Evolutionary conservation across 2,797 vertebrate genomes (phyloP).

Genomic region (Poecilia wingei): DNA sequence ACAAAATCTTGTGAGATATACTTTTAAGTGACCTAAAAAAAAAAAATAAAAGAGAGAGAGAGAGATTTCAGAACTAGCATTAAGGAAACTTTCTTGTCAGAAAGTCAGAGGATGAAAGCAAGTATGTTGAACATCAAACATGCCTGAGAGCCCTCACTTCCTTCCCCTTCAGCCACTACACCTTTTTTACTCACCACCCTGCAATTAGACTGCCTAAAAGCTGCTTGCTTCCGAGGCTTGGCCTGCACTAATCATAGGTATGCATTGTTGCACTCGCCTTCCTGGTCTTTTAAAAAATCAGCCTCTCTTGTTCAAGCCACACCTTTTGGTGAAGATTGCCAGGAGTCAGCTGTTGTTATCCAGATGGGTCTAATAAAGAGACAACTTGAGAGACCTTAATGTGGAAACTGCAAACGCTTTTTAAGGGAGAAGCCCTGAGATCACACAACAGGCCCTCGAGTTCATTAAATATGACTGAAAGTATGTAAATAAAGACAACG

Average conservation of each 20-base stretch:
- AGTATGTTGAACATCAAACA: slow-evolving; percentile 62
- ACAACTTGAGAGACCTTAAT: slow-evolving; percentile 22
- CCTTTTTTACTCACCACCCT: slow-evolving; percentile 77
- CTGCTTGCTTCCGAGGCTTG: slow-evolving; percentile 70
- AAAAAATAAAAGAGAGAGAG: too few relatives aligned
- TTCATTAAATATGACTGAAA: slow-evolving; percentile 7
- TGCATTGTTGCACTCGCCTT: slow-evolving; percentile 76
- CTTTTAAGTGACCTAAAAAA: slow-evolving; percentile 24
- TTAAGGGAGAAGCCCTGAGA: neutral
- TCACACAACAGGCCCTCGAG: neutral
- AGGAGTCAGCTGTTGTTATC: slow-evolving; percentile 29
- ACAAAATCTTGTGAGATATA: slow-evolving; percentile 14
- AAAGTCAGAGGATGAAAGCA: slow-evolving; percentile 19
- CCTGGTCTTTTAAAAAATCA: slow-evolving; percentile 73
- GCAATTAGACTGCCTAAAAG: slow-evolving; percentile 80
- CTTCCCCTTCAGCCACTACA: slow-evolving; percentile 74
- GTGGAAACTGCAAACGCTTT: slow-evolving; percentile 9
- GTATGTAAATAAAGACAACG: slow-evolving; percentile 21
- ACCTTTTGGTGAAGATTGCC: slow-evolving; percentile 52
- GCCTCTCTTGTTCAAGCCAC: slow-evolving; percentile 68
- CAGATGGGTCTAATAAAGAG: slow-evolving; percentile 11
- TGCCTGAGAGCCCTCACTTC: slow-evolving; percentile 74
- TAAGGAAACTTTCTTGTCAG: slow-evolving; percentile 10
- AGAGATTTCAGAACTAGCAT: slow-evolving; percentile 19
- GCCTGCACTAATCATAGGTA: slow-evolving; percentile 80